Base-by-base conservation (phyloP, 2,113 vertebrate species). In the Amphilophus citrinellus region DNA sequence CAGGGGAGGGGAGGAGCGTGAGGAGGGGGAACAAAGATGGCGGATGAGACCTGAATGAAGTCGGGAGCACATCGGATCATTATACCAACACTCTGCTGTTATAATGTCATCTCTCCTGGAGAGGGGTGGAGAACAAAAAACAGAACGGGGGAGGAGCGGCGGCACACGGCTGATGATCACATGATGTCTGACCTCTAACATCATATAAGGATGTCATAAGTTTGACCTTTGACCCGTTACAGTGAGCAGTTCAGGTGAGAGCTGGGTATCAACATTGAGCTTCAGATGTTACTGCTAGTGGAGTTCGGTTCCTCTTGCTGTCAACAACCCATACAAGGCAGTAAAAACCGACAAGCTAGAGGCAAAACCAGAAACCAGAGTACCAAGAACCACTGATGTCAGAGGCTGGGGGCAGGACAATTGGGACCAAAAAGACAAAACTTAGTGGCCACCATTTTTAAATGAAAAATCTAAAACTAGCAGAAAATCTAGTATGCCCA, bases 81-180 rank as follows among this genome's bases (percentile, higher is more conserved):
- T 88, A 89, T 88, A 91, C 35, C 87, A 89, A 8, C 86, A 56
- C 39, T 57, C 5, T 50, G 85, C 84, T 89, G 90, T 53, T 86
- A 91, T 89, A 86, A 89, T 84, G 90, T 22, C 83, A 17, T 44
- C 65, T 83, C 71, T 60, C 37, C 35, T 17, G 66, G 53, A 47
- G 71, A 61, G 50, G 27, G 53, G 57, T 9, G 17, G 35, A 22
- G 32, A 18, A 61, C 57, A 77, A 15, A 56, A 39, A 59, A 87
- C 61, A 58, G 15, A 58, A 18, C 47, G 37, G 7, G 66, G 57
- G 62, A 15, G 71, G 35, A 47, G 37, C 42, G 18, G 65, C 6
- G 59, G 56, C 35, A 79, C 66, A 66, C 57, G 61, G 53, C 47
- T 65, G 85, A 81, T 79, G 83, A 32, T 76, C 53, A 80, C 60